Evolutionary conservation across 2,888 invertebrate species (phyloP).

Genomic region (Hemaris fuciformis): DNA sequence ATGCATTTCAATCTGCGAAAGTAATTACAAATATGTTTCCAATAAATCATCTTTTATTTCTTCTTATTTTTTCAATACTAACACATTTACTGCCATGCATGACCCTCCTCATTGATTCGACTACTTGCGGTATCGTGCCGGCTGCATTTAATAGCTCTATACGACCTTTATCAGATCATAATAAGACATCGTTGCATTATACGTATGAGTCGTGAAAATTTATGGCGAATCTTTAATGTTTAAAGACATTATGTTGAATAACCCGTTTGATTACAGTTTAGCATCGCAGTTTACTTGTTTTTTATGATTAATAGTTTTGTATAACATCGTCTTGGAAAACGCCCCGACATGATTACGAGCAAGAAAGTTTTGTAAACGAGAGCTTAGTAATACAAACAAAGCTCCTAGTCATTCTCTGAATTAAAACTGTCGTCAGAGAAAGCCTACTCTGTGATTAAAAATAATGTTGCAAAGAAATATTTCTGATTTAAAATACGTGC

Average conservation of each 20-base stretch:
- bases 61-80: neutral
- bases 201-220: neutral
- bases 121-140: constrained; percentile 1
- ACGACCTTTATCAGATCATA: constrained; percentile 9
- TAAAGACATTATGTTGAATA: neutral
- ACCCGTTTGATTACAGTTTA: neutral
- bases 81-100: neutral
- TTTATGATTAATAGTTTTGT: constrained; percentile 1
- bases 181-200: neutral
- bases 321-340: constrained; percentile 15
- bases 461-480: neutral
- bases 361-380: constrained; percentile 12
- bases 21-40: neutral
- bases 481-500: neutral
- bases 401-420: constrained; percentile 31
- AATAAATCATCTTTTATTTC: neutral
- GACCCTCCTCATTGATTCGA: constrained; percentile 7
- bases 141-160: constrained; percentile 5
- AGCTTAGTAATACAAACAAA: constrained; percentile 19
- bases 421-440: constrained; percentile 22
- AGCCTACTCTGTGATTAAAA: constrained; percentile 13
- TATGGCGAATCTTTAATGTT: neutral
- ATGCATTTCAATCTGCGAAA: neutral
- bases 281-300: neutral
- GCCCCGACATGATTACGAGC: constrained; percentile 20